A percentile compares a stretch with the other conserved stretches of the same genome.
These are phyloP conservation scores for Peromyscus nudipes DNA, from an alignment of 2,797 vertebrate genomes.

Conservation along the genomic window DNA sequence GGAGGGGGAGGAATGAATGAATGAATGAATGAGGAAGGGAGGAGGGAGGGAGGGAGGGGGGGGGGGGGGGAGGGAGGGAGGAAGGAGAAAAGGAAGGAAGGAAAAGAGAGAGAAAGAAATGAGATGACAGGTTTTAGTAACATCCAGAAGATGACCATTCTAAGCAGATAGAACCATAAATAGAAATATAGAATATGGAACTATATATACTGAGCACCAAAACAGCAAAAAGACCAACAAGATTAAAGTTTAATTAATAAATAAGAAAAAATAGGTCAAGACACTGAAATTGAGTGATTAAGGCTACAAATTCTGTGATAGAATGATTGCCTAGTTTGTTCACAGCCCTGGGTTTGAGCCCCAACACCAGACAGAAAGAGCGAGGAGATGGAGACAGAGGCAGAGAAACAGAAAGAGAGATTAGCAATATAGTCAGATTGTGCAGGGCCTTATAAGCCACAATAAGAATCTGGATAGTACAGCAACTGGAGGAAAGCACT, in stretches of 20 bases:
- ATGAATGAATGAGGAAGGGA: not conserved
- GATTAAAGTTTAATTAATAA: slow-evolving; percentile 30
- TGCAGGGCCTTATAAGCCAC: not conserved
- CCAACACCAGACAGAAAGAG: not conserved
- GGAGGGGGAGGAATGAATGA: not conserved
- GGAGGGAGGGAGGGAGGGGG: no score
- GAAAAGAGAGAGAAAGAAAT: not conserved
- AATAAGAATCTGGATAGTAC: not conserved
- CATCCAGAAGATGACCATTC: slow-evolving; percentile 27
- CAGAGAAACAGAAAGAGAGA: not conserved
- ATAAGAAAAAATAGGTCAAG: slow-evolving; percentile 37
- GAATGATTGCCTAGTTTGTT: not conserved
- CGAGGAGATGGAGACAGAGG: not conserved
- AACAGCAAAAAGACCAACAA: not conserved
- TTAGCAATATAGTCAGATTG: not conserved
- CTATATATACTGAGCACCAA: not conserved
- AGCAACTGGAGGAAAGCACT: slow-evolving; percentile 2
- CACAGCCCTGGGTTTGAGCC: not conserved
- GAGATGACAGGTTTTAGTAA: not conserved
- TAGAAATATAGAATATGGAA: slow-evolving; percentile 34
- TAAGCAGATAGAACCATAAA: slow-evolving; percentile 4
- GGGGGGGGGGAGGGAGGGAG: no score
- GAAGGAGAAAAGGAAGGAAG: no score
- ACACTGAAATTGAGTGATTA: not conserved
- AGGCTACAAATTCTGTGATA: not conserved